Percentiles rank a stretch among this genome's conserved stretches.
phyloP scores from a whole-genome alignment of 2,113 vertebrate species.

The Caranx ignobilis region DNA sequence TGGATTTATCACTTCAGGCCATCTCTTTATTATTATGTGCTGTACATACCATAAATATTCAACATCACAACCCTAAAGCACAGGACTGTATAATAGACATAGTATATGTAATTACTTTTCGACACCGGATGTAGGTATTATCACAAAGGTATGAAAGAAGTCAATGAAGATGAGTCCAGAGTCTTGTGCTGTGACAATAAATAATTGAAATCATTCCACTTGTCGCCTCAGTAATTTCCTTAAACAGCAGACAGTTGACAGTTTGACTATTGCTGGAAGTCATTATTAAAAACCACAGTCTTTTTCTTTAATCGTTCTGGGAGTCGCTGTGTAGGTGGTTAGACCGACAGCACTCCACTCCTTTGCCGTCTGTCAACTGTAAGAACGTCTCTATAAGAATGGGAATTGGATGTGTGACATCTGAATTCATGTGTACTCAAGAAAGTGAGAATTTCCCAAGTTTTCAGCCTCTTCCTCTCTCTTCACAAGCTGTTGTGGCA shows the following conservation, averaged over 20 bases:
- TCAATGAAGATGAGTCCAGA: too few species aligned
- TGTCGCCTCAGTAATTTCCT: conserved; percentile 8
- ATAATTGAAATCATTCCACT: conserved; percentile 8
- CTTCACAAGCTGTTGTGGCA: conserved; percentile 60
- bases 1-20: background rate
- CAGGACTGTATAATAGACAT: too few species aligned
- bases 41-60: too few species aligned
- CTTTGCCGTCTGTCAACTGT: conserved; percentile 41
- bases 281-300: background rate
- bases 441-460: conserved; percentile 53
- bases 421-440: conserved; percentile 40
- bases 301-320: conserved; percentile 17
- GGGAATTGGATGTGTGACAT: conserved; percentile 43
- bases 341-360: conserved; percentile 16
- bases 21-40: too few species aligned
- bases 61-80: too few species aligned
- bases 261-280: background rate
- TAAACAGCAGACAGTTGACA: conserved; percentile 1
- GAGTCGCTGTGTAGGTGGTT: conserved; percentile 29
- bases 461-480: conserved; percentile 51
- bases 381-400: conserved; percentile 35
- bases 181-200: background rate
- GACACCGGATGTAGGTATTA: background rate
- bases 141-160: background rate
- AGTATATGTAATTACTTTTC: too few species aligned